A percentile compares a stretch with the other conserved stretches of the same genome.
These are phyloP conservation scores for Saccostrea echinata DNA, from an alignment of 1,140 invertebrate species.

Conservation along the genomic window DNA sequence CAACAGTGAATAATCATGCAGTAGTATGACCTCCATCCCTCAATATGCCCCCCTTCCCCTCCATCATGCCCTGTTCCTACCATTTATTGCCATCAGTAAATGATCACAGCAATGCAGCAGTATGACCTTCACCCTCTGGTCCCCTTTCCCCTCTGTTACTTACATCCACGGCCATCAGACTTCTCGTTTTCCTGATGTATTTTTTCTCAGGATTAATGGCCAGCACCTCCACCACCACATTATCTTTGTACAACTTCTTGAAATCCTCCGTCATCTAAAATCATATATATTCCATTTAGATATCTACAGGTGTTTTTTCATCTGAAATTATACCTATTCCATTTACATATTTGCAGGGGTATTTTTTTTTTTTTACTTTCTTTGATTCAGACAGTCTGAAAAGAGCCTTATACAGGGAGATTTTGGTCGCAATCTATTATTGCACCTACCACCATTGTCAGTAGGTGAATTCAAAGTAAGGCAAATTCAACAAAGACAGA, in stretches of 20 bases:
- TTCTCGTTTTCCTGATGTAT: constrained; percentile 68
- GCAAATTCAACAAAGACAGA: too few relatives aligned
- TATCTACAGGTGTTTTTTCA: too few relatives aligned
- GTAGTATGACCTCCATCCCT: neutral
- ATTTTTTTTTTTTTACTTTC: constrained; percentile 37
- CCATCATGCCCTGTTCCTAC: too few relatives aligned
- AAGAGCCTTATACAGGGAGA: too few relatives aligned
- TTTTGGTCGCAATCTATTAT: too few relatives aligned
- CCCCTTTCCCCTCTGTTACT: neutral
- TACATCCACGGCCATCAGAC: constrained; percentile 63
- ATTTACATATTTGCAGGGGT: too few relatives aligned
- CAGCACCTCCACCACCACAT: constrained; percentile 78
- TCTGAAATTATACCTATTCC: too few relatives aligned
- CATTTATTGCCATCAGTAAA: too few relatives aligned
- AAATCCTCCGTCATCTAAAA: constrained; percentile 76
- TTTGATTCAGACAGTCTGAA: too few relatives aligned
- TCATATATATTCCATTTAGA: constrained; percentile 13
- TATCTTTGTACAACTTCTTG: constrained; percentile 75
- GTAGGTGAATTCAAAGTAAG: too few relatives aligned
- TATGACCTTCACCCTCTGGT: neutral
- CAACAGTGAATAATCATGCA: neutral
- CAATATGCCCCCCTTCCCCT: neutral
- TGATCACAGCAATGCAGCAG: too few relatives aligned
- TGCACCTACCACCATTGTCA: too few relatives aligned
- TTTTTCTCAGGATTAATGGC: constrained; percentile 62